Evolutionary conservation across 2,113 vertebrate genomes (phyloP).

Genomic region (Calidris pygmaea): DNA sequence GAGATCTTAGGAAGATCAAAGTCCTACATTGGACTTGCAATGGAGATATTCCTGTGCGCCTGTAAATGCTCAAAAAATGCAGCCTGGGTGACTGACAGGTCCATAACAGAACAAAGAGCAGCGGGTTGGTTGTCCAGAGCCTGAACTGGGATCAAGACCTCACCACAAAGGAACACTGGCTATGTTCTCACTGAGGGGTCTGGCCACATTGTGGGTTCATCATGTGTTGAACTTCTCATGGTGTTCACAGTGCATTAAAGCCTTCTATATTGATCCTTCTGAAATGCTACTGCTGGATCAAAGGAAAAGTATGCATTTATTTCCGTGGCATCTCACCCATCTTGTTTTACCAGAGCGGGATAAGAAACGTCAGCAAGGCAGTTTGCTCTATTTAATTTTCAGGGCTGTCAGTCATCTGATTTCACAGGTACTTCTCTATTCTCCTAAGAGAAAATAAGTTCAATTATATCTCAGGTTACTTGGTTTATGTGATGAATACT

Average conservation of each 20-base stretch:
- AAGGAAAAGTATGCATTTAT: background rate
- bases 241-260: background rate
- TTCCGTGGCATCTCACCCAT: background rate
- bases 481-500: background rate
- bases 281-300: background rate
- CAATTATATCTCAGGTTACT: background rate
- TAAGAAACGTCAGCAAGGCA: background rate
- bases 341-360: background rate
- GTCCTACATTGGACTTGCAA: background rate
- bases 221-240: background rate
- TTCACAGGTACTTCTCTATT: background rate
- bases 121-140: background rate
- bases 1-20: background rate
- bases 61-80: background rate
- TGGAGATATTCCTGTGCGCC: background rate
- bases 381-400: background rate
- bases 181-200: background rate
- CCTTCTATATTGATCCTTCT: background rate
- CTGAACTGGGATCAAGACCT: background rate
- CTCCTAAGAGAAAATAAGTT: background rate
- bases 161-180: background rate
- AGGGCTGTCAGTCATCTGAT: background rate
- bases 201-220: background rate
- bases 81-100: background rate
- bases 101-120: rapidly evolving